Evolutionary conservation across 2,797 vertebrate genomes (phyloP).

Genomic region (Esox lucius): DNA sequence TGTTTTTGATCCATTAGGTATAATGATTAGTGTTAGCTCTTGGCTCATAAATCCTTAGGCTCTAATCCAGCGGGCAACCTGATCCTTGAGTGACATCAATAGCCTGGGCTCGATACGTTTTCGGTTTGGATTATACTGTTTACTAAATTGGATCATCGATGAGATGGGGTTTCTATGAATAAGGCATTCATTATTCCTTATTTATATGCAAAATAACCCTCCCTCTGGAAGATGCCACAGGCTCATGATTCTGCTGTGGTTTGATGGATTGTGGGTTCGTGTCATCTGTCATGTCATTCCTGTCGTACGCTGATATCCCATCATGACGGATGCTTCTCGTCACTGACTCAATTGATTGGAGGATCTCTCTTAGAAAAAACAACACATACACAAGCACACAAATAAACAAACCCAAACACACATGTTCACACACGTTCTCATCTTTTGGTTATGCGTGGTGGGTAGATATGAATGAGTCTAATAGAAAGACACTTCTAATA

Average conservation of each 20-base stretch:
- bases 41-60: not conserved
- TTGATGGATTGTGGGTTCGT: not conserved
- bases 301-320: not conserved
- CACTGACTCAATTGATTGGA: not conserved
- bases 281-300: not conserved
- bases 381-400: conserved; percentile 5
- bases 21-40: not conserved
- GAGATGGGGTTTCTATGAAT: not conserved
- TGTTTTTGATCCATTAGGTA: not conserved
- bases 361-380: not conserved
- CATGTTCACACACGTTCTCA: not conserved
- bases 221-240: not conserved
- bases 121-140: not conserved
- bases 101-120: not conserved
- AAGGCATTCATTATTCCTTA: not conserved
- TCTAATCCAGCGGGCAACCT: not conserved
- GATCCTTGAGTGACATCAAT: not conserved
- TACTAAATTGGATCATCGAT: not conserved
- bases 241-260: not conserved
- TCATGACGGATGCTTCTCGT: not conserved
- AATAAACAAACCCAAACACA: conserved; percentile 3
- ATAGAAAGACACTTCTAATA: not conserved
- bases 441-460: not conserved
- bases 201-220: not conserved
- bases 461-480: not conserved